A percentile compares a stretch with the other conserved stretches of the same genome.
Evolutionary conservation across 2,113 vertebrate genomes (phyloP).

Genomic region (Nothocercus nigrocapillus): DNA sequence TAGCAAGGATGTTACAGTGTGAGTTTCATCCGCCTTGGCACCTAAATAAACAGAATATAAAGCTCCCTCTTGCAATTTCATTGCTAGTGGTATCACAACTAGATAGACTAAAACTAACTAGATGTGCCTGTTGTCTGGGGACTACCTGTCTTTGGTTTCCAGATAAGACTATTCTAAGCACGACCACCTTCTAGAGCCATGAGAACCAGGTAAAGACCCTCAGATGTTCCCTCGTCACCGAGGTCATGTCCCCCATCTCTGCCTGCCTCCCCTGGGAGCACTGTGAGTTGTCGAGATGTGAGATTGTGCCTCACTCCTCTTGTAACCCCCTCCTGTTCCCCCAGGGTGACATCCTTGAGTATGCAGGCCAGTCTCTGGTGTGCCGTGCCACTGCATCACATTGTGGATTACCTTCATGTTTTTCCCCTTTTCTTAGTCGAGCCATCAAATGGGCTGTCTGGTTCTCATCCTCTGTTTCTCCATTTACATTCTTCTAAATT

Average conservation of each 20-base stretch:
- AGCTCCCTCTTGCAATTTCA: background rate
- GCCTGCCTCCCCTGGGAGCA: accelerated
- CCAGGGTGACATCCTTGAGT: background rate
- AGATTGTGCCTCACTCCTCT: background rate
- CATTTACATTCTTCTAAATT: constrained; percentile 16
- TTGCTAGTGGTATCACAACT: background rate
- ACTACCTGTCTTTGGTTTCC: background rate
- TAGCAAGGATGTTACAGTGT: background rate
- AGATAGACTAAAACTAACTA: background rate
- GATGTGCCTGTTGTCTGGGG: background rate
- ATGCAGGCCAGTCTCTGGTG: background rate
- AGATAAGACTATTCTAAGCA: background rate
- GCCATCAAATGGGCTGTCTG: background rate
- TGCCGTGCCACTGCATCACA: background rate
- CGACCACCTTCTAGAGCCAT: accelerated
- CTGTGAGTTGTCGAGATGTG: background rate
- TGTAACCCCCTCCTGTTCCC: background rate
- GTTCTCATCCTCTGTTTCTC: background rate
- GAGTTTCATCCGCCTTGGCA: background rate
- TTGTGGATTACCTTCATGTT: background rate
- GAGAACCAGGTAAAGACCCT: background rate
- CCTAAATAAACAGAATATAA: background rate
- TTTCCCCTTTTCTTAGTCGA: background rate
- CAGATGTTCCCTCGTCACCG: background rate
- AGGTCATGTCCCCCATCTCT: background rate